A percentile compares a stretch with the other conserved stretches of the same genome.
Conservation (phyloP, 2,888 invertebrate species). For the Aphelenchoides bicaudatus region DNA sequence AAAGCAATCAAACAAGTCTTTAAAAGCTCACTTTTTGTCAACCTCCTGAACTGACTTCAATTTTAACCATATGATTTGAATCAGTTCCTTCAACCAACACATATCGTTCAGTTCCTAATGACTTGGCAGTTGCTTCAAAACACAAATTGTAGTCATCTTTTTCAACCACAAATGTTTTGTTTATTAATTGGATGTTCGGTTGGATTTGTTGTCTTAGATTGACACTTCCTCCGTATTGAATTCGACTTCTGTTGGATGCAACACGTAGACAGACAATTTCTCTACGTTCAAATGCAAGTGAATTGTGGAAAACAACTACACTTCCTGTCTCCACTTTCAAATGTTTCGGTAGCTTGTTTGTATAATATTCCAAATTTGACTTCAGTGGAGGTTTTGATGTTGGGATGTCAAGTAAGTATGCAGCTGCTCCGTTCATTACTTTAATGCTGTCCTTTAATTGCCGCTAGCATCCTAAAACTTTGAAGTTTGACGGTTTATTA, state of each 20-base stretch:
- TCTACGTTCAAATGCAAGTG: slow-evolving; percentile 72
- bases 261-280: slow-evolving; percentile 77
- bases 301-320: slow-evolving; percentile 77
- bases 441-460: slow-evolving; percentile 18
- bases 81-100: slow-evolving; percentile 52
- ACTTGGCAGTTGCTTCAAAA: slow-evolving; percentile 73
- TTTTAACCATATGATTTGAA: too few relatives aligned
- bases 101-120: slow-evolving; percentile 69
- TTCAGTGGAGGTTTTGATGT: slow-evolving; percentile 13
- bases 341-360: slow-evolving; percentile 78
- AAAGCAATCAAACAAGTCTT: too few relatives aligned
- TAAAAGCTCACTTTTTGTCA: slow-evolving; percentile 27
- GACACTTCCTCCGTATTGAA: background rate
- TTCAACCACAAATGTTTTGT: slow-evolving; percentile 19
- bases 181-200: slow-evolving; percentile 17
- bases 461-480: slow-evolving; percentile 20
- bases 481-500: too few relatives aligned
- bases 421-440: slow-evolving; percentile 21
- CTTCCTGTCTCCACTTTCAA: slow-evolving; percentile 74
- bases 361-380: slow-evolving; percentile 65
- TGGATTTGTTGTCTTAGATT: slow-evolving; percentile 25
- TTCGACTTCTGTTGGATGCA: slow-evolving; percentile 54
- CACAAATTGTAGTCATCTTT: slow-evolving; percentile 54
- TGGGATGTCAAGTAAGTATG: slow-evolving; percentile 22
- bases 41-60: slow-evolving; percentile 11